Conservation (phyloP, 2,888 invertebrate species). For the Stramonita haemastoma region DNA sequence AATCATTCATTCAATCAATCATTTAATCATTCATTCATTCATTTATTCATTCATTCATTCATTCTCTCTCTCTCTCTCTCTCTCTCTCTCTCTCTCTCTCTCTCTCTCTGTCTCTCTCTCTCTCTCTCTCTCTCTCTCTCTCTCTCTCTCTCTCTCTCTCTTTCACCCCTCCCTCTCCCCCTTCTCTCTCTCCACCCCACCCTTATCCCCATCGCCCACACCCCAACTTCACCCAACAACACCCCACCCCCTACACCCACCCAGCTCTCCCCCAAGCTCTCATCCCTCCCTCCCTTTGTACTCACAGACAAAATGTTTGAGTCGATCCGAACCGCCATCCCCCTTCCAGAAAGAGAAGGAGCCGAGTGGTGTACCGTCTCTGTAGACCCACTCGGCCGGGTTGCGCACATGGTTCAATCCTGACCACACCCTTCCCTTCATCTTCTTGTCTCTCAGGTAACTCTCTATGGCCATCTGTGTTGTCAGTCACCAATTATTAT, state of each 20-base stretch:
- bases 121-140: too few species aligned
- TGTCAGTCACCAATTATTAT: not conserved
- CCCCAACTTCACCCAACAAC: not conserved
- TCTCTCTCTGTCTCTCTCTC: too few species aligned
- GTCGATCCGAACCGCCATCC: not conserved
- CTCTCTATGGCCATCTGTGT: constrained; percentile 5
- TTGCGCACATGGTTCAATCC: constrained; percentile 4
- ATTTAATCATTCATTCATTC: too few species aligned
- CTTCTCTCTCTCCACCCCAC: too few species aligned
- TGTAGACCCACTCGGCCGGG: not conserved
- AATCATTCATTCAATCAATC: too few species aligned
- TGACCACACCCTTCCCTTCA: constrained; percentile 1
- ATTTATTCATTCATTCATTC: too few species aligned
- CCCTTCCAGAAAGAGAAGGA: constrained; percentile 19
- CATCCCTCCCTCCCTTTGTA: not conserved
- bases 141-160: too few species aligned
- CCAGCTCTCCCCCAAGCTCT: too few species aligned
- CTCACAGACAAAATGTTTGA: constrained; percentile 20
- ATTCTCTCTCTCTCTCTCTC: too few species aligned
- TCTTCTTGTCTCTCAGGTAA: not conserved
- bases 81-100: too few species aligned
- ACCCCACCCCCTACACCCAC: too few species aligned
- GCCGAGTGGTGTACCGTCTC: not conserved
- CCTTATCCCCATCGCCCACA: not conserved
- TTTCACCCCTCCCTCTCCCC: too few species aligned